Evolutionary conservation across 2,888 invertebrate genomes (phyloP).

Genomic region (Phytoseiulus persimilis): DNA sequence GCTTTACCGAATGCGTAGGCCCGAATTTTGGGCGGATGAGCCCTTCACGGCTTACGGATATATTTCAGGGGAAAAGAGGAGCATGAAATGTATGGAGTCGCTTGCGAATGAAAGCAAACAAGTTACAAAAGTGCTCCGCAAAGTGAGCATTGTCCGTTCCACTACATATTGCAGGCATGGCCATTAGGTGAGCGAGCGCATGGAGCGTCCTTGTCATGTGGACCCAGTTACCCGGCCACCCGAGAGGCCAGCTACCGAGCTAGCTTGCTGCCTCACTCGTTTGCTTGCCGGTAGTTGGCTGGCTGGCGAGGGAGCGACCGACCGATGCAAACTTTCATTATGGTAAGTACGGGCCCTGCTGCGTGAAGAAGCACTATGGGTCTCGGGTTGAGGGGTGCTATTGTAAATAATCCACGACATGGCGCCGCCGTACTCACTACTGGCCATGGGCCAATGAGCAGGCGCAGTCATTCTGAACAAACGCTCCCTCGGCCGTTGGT

Average conservation of each 20-base stretch:
- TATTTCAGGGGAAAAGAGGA: neutral
- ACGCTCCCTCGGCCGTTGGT: neutral
- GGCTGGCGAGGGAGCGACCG: neutral
- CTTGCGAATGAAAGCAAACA: neutral
- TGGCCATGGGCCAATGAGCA: neutral
- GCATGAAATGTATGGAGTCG: neutral
- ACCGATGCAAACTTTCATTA: neutral
- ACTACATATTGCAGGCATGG: neutral
- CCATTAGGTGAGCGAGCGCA: neutral
- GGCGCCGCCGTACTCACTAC: neutral
- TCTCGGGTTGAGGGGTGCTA: neutral
- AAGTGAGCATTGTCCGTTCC: neutral
- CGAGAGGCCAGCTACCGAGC: neutral
- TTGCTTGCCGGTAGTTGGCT: neutral
- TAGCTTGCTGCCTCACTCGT: neutral
- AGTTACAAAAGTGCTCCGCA: neutral
- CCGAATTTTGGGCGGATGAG: no score
- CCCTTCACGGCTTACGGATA: neutral
- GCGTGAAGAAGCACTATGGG: neutral
- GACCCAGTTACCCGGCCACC: neutral
- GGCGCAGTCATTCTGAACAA: neutral
- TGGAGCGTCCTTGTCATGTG: neutral
- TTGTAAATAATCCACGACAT: constrained; percentile 5
- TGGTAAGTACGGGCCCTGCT: neutral
- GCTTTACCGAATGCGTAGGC: no score